Conservation (phyloP, 64 coral and sea anemone species). For the Montipora efflorescens region DNA sequence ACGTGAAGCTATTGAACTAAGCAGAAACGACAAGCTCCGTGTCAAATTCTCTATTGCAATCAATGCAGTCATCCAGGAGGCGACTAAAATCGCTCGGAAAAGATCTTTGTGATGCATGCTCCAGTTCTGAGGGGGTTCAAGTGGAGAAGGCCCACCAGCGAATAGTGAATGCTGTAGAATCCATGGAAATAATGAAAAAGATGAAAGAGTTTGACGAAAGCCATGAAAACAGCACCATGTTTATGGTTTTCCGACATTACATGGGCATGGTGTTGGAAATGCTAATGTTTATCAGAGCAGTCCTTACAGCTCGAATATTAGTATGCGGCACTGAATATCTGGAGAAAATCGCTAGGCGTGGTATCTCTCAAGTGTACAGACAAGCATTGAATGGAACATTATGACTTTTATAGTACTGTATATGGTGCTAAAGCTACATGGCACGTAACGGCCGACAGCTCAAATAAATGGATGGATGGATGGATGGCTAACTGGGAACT, state of each 20-base stretch:
- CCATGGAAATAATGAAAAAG: background rate
- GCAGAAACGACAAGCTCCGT: no score
- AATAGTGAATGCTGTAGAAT: background rate
- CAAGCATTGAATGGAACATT: no score
- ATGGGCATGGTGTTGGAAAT: conserved; percentile 35
- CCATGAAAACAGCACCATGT: background rate
- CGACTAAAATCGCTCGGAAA: conserved; percentile 17
- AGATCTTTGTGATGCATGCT: conserved; percentile 40
- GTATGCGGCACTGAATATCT: no score
- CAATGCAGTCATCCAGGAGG: background rate
- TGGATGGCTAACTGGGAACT: background rate
- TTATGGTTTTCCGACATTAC: background rate
- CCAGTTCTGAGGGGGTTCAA: background rate
- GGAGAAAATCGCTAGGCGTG: no score
- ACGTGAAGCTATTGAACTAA: no score
- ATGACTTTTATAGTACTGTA: no score
- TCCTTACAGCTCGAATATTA: background rate
- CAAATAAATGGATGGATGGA: no score
- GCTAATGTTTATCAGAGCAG: background rate
- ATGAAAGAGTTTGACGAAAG: conserved; percentile 6
- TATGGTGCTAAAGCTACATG: no score
- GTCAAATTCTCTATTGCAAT: no score
- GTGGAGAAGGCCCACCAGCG: background rate
- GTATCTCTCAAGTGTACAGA: no score
- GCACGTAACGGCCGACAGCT: no score